Conservation (phyloP, 2,888 invertebrate genomes). For the Myopa tessellatipennis region DNA sequence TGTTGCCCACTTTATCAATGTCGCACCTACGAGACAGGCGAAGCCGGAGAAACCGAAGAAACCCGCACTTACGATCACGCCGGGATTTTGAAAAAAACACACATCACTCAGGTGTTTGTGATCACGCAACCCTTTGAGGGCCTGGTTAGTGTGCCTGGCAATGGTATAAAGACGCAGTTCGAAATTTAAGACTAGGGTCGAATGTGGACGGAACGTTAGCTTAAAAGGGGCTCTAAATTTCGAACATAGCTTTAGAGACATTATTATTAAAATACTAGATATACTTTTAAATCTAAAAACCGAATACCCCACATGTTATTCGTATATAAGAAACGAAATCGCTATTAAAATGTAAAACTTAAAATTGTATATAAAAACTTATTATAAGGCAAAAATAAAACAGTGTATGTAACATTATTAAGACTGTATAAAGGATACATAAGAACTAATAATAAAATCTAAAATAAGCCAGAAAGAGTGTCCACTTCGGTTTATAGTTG, state of each 20-base stretch:
- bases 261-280: neutral
- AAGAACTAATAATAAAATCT: too few species aligned
- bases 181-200: neutral
- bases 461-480: too few species aligned
- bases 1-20: slow-evolving; percentile 65
- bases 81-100: slow-evolving; percentile 57
- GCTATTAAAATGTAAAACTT: too few species aligned
- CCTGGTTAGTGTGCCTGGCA: neutral
- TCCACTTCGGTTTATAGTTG: too few species aligned
- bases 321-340: too few species aligned
- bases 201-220: too few species aligned
- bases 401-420: too few species aligned
- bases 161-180: slow-evolving; percentile 24
- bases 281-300: too few species aligned
- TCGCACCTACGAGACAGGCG: slow-evolving; percentile 51
- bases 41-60: slow-evolving; percentile 55
- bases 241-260: neutral
- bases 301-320: too few species aligned
- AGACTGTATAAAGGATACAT: too few species aligned
- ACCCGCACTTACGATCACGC: slow-evolving; percentile 61
- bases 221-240: neutral
- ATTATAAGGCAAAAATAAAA: too few species aligned
- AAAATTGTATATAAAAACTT: too few species aligned
- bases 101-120: slow-evolving; percentile 54
- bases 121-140: slow-evolving; percentile 3